Evolutionary conservation across 1,140 invertebrate genomes (phyloP), one percentile per base, ranked within the genome.

Genomic region (Hyles vespertilio): DNA sequence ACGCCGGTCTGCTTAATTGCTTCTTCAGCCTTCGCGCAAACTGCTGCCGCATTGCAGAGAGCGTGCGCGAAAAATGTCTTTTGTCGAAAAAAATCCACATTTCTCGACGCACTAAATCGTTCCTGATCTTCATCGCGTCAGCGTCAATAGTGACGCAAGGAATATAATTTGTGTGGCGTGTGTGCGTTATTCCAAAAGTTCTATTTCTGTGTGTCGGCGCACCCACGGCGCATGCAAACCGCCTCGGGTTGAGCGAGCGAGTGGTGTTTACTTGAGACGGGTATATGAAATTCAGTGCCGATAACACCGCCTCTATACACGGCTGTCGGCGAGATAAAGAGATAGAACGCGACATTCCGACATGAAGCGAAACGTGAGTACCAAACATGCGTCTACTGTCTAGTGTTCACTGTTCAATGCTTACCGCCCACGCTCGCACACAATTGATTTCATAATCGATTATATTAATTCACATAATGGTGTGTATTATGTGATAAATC

Each of bases 321-420:
- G 36, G 4, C 36, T 40, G 36, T 40, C 8, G 36, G 8, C 5
- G 36, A 40, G 36, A 40, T 2, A 40, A 40, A 40, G 59, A 55
- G 58, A 59, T 40, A 1, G 36, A 40, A 40, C 36, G 49, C 78
- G 72, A 77, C 59, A 64, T 63, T 61, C 70, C 74, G 70, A 75
- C 66, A 87, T 87, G 84, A 87, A 87, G 73, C 74, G 84, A 74
- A 87, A 87, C 59, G 84, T 88, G 63, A 84, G 84, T 87, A 84
- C 53, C 61, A 22, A 22, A 22, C 22, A 22, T 22, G 22, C 22
- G 36, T 40, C 36, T 5, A 5, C 36, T 40, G 8, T 40, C 36
- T 40, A 22, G 22, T 22, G 36, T 8, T 40, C 5, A 8, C 36
- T 40, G 36, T 40, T 40, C 8, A 40, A 5, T 40, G 36, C 22